Conservation (phyloP, 2,888 invertebrate species). For the Hirudinaria manillensis region DNA sequence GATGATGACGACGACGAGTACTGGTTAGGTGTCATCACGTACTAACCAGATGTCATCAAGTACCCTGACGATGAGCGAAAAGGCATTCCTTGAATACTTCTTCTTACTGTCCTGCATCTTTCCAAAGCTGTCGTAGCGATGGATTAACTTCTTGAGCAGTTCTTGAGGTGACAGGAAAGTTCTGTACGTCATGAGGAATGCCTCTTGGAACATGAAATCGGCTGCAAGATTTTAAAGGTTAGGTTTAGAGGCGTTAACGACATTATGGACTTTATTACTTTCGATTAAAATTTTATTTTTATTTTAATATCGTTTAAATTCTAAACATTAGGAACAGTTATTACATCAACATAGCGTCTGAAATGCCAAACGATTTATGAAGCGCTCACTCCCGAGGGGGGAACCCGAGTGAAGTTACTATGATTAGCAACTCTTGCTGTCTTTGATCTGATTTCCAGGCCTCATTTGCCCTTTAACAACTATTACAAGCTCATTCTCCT, state of each 20-base stretch:
- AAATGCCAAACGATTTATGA: no score
- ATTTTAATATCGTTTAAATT: background rate
- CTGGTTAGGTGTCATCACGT: no score
- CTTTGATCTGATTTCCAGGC: no score
- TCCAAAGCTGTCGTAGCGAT: constrained; percentile 69
- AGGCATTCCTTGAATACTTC: constrained; percentile 75
- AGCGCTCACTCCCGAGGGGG: no score
- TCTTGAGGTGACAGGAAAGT: constrained; percentile 85
- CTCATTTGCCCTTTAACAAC: no score
- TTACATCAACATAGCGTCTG: background rate
- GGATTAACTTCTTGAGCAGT: constrained; percentile 76
- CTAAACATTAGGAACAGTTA: background rate
- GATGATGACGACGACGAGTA: no score
- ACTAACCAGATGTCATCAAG: constrained; percentile 92
- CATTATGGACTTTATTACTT: background rate
- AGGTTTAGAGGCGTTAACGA: background rate
- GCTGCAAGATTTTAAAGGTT: background rate
- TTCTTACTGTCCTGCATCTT: constrained; percentile 57
- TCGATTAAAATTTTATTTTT: background rate
- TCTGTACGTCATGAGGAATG: constrained; percentile 93
- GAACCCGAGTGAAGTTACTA: no score
- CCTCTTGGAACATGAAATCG: constrained; percentile 80
- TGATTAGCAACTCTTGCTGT: no score
- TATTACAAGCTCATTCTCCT: no score
- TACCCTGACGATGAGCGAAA: constrained; percentile 84